Evolutionary conservation across 2,797 vertebrate genomes (phyloP), one percentile per base, ranked within the genome.

Genomic region (Cottoperca gobio): DNA sequence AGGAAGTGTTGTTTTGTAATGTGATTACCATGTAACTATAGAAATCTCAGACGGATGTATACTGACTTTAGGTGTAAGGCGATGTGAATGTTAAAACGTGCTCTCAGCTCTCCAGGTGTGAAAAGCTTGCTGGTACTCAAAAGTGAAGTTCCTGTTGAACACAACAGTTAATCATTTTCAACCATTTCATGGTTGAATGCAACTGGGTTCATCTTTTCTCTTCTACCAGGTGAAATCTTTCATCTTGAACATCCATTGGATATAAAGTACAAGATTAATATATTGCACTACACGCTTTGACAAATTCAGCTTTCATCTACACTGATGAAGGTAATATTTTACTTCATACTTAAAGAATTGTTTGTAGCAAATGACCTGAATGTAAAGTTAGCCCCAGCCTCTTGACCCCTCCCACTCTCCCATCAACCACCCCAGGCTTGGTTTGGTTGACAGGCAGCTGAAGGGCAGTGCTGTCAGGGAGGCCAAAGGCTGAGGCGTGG

Each of bases 381-480:
- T 68, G 57, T 28, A 66, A 48, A 19, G 28, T 58, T 33, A 52
- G 23, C 50, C 73, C 59, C 76, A 68, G 62, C 43, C 58, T 67
- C 54, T 50, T 70, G 31, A 55, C 62, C 68, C 63, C 73, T 66
- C 75, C 72, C 37, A 31, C 55, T 72, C 48, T 65, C 31, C 76
- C 72, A 75, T 79, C 79, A 78, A 28, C 70, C 70, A 64, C 48
- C 64, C 23, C 54, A 31, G 50, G 46, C 54, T 68, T 12, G 37
- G 83, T 61, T 67, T 61, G 87, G 83, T 23, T 90, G 92, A 93
- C 87, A 84, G 84, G 84, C 88, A 87, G 89, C 87, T 90, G 91
- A 93, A 84, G 90, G 76, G 87, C 85, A 78, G 76, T 17, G 75
- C 87, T 90, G 87, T 88, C 87, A 90, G 86, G 82, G 89, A 89